phyloP scores from a whole-genome alignment of 2,113 vertebrate genomes.

The Tursiops truncatus region DNA sequence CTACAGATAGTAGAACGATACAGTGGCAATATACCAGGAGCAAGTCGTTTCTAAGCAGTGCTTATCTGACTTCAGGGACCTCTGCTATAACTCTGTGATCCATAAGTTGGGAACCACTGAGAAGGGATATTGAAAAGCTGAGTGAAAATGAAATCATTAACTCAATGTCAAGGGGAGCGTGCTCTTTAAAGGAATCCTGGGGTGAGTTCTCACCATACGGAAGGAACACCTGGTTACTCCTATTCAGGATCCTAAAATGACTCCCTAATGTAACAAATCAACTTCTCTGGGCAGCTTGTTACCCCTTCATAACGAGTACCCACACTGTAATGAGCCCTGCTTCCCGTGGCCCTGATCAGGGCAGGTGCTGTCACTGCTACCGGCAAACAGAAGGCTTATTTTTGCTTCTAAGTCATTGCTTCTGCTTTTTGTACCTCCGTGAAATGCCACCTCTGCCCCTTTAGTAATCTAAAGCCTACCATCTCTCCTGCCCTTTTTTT shows the following conservation, averaged over 20 bases:
- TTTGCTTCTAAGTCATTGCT: background rate
- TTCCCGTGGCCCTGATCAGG: background rate
- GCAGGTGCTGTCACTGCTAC: background rate
- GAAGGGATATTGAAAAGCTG: constrained; percentile 70
- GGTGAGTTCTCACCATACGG: background rate
- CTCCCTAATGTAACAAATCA: background rate
- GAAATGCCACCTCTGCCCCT: background rate
- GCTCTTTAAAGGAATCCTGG: constrained; percentile 45
- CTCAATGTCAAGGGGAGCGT: constrained; percentile 1
- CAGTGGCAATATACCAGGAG: background rate
- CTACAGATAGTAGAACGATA: constrained; percentile 23
- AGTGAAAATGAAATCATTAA: constrained; percentile 62
- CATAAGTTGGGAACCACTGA: constrained; percentile 59
- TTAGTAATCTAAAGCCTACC: background rate
- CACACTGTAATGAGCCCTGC: background rate
- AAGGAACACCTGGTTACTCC: background rate
- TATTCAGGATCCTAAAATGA: background rate
- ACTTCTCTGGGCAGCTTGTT: background rate
- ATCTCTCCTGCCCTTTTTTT: background rate
- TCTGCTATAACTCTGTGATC: constrained; percentile 55
- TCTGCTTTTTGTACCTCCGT: background rate
- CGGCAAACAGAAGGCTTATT: background rate
- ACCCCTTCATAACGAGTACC: background rate
- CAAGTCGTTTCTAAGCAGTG: constrained; percentile 35
- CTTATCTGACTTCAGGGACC: constrained; percentile 47